These are phyloP conservation scores for Pelosia muscerda DNA, from an alignment of 2,888 invertebrate species.

Conservation along the genomic window DNA sequence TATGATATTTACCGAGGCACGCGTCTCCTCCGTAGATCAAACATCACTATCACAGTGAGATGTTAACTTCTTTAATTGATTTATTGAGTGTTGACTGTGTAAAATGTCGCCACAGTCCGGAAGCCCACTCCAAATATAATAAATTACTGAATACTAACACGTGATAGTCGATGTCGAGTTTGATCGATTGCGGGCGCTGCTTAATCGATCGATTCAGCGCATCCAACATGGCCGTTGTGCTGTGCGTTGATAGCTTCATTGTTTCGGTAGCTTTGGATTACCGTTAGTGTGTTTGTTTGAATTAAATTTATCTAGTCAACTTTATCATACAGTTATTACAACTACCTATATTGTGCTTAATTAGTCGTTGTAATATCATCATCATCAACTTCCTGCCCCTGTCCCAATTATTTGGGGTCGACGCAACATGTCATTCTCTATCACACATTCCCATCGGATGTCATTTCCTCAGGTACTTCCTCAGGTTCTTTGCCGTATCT, in stretches of 20 bases:
- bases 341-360: neutral
- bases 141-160: conserved; percentile 72
- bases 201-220: conserved; percentile 69
- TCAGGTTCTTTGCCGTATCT: too few relatives aligned
- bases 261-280: conserved; percentile 56
- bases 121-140: conserved; percentile 79
- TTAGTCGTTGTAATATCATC: neutral
- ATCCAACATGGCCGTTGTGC: conserved; percentile 66
- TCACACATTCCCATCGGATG: too few relatives aligned
- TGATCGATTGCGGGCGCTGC: conserved; percentile 69
- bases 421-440: too few relatives aligned
- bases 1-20: conserved; percentile 16
- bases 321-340: neutral
- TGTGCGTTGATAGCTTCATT: conserved; percentile 65
- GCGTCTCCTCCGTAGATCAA: conserved; percentile 17
- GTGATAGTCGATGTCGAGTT: conserved; percentile 63
- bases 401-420: too few relatives aligned
- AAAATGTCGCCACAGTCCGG: conserved; percentile 66
- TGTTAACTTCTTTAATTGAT: conserved; percentile 79
- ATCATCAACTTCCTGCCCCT: too few relatives aligned
- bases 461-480: too few relatives aligned
- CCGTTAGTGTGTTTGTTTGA: conserved; percentile 36
- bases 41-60: conserved; percentile 64
- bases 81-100: conserved; percentile 82
- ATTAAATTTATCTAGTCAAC: conserved; percentile 11